These are phyloP conservation scores for Carassius carassius DNA, from an alignment of 2,113 vertebrate genomes.

Conservation along the genomic window DNA sequence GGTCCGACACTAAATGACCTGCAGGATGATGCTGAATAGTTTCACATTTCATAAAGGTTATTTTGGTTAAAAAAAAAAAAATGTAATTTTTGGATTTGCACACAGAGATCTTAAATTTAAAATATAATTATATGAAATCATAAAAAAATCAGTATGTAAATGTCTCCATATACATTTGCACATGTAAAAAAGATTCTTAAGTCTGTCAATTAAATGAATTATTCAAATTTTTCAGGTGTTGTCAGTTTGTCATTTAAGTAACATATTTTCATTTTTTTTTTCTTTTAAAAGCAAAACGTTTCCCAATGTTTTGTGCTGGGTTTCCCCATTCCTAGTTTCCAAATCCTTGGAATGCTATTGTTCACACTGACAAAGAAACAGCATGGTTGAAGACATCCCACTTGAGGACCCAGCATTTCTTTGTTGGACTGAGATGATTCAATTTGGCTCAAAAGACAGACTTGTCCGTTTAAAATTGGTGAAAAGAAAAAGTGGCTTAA, in stretches of 20 bases:
- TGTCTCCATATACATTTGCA: neutral
- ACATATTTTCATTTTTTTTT: neutral
- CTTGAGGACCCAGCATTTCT: neutral
- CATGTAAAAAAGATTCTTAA: neutral
- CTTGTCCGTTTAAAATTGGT: neutral
- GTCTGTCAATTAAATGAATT: constrained; percentile 11
- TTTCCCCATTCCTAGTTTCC: neutral
- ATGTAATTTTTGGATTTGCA: neutral
- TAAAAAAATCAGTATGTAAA: neutral
- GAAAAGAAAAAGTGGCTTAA: neutral
- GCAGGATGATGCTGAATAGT: neutral
- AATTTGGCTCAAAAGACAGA: neutral
- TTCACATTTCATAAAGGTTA: neutral
- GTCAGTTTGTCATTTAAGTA: neutral
- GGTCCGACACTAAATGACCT: neutral
- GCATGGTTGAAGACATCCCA: neutral
- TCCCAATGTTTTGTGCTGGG: neutral
- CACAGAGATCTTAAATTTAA: neutral
- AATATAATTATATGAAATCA: neutral
- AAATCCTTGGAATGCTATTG: neutral
- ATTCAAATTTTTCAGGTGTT: neutral
- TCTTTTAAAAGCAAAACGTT: neutral
- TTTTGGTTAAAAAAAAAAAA: too few relatives aligned
- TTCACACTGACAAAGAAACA: neutral
- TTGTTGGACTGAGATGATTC: neutral